phyloP scores from a whole-genome alignment of 2,797 vertebrate species.

The Rachycentron canadum region DNA sequence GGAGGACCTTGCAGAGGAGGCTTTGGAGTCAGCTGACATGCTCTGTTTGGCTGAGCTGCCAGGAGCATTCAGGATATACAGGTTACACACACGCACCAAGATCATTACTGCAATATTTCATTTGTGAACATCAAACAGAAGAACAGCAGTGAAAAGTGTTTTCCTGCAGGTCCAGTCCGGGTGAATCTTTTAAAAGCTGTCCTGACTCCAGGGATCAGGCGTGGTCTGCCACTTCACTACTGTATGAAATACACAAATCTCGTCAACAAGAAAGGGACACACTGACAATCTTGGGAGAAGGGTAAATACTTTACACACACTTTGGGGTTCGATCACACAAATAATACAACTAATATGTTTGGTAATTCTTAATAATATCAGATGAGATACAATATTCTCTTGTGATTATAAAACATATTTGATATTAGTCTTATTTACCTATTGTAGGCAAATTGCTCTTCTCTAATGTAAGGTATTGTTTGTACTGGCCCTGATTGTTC shows the following conservation, averaged over 20 bases:
- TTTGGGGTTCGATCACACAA: not conserved
- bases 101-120: conserved; percentile 4
- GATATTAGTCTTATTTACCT: not conserved
- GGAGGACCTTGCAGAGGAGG: conserved; percentile 72
- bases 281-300: conserved; percentile 62
- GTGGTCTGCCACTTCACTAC: conserved; percentile 76
- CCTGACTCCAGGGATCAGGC: conserved; percentile 45
- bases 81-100: conserved; percentile 62
- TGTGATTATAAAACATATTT: not conserved
- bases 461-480: not conserved
- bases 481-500: not conserved
- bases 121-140: not conserved
- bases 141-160: not conserved
- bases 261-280: conserved; percentile 69
- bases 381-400: not conserved
- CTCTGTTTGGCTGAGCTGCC: conserved; percentile 80
- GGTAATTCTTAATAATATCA: not conserved
- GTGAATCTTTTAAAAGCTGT: conserved; percentile 14
- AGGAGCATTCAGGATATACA: conserved; percentile 84
- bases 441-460: not conserved
- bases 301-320: conserved; percentile 57
- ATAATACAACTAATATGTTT: not conserved
- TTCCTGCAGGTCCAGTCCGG: conserved; percentile 40
- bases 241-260: conserved; percentile 67
- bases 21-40: conserved; percentile 77